Evolutionary conservation across 2,797 vertebrate genomes (phyloP).

Genomic region (Tapera naevia): DNA sequence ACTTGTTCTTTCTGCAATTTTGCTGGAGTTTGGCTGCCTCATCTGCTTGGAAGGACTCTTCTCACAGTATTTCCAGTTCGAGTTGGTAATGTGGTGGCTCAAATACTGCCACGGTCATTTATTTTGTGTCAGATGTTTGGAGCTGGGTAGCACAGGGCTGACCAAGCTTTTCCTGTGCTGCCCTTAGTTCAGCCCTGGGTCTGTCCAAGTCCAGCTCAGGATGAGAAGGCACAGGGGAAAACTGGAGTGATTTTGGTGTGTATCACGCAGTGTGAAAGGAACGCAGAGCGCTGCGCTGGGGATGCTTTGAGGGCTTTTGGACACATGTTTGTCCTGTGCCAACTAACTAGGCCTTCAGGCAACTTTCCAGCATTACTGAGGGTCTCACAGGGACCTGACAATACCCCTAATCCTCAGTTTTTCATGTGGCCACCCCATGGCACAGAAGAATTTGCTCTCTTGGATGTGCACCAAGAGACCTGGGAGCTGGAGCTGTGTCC

Average conservation of each 20-base stretch:
- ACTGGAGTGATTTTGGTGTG: neutral
- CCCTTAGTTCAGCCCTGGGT: neutral
- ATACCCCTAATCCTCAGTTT: neutral
- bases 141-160: neutral
- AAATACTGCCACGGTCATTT: neutral
- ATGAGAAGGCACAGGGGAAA: neutral
- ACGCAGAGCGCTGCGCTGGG: neutral
- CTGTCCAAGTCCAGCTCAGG: neutral
- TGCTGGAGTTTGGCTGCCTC: neutral
- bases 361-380: accelerated
- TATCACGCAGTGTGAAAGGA: neutral
- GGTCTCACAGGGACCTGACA: neutral
- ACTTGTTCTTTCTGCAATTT: neutral
- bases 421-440: accelerated
- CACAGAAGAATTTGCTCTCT: neutral
- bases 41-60: neutral
- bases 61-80: accelerated
- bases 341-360: neutral
- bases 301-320: neutral
- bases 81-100: neutral
- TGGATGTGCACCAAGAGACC: accelerated
- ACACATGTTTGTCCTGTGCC: accelerated
- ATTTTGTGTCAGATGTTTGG: neutral
- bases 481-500: neutral
- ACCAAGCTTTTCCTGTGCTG: neutral